Percentiles rank a stretch among this genome's conserved stretches.
Evolutionary conservation across 2,113 vertebrate genomes (phyloP).

Genomic region (Oncorhynchus mykiss): DNA sequence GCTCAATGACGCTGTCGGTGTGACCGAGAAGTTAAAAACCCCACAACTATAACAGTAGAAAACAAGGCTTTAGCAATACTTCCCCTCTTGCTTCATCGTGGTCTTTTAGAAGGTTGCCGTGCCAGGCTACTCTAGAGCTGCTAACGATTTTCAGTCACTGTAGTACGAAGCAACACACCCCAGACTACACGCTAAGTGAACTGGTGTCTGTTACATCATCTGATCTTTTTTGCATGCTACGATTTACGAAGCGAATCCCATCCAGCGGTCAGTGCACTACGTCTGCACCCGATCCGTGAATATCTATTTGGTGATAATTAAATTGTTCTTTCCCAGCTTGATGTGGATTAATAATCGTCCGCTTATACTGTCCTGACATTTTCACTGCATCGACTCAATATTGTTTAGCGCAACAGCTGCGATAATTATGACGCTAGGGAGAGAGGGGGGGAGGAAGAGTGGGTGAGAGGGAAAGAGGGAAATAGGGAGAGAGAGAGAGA

Average conservation of each 20-base stretch:
- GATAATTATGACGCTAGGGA: conserved; percentile 65
- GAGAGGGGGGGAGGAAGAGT: conserved; percentile 23
- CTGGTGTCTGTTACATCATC: not conserved
- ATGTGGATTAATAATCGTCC: conserved; percentile 76
- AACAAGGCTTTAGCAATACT: not conserved
- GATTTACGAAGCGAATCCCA: conserved; percentile 20
- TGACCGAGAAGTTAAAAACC: not conserved
- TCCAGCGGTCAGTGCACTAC: conserved; percentile 45
- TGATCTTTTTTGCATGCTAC: conserved; percentile 11
- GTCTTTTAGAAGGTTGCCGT: no score
- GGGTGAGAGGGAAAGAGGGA: not conserved
- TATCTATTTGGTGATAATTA: conserved; percentile 72
- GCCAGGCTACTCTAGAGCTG: no score
- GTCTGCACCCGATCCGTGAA: conserved; percentile 55
- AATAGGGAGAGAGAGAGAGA: no score
- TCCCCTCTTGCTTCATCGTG: no score
- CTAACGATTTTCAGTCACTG: not conserved
- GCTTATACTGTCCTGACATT: conserved; percentile 67
- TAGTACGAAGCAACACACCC: not conserved
- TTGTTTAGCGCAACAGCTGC: conserved; percentile 34
- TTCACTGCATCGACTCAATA: conserved; percentile 57
- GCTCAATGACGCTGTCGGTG: no score
- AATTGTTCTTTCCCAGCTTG: conserved; percentile 66
- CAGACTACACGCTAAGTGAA: no score
- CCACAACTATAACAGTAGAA: not conserved